phyloP scores from a whole-genome alignment of 2,797 vertebrate species.

The Sebastes hubbsi region DNA sequence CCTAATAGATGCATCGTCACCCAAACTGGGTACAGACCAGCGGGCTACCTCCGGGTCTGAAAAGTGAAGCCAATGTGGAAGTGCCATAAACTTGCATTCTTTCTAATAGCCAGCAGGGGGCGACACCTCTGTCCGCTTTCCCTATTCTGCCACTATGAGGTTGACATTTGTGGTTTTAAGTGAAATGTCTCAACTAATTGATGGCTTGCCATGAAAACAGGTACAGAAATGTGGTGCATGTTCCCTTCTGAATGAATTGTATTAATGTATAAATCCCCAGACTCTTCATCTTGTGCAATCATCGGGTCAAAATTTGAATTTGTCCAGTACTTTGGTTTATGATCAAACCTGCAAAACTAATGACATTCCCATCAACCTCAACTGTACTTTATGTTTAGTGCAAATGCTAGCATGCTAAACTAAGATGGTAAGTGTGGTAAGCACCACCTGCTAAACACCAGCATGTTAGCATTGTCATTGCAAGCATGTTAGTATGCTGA shows the following conservation, averaged over 20 bases:
- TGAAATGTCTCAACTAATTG: too few relatives aligned
- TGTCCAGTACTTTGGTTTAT: too few relatives aligned
- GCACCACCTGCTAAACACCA: not conserved
- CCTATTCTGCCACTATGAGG: not conserved
- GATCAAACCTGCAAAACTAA: not conserved
- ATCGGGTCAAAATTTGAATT: not conserved
- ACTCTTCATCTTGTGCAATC: too few relatives aligned
- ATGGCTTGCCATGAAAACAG: too few relatives aligned
- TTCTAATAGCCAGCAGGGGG: too few relatives aligned
- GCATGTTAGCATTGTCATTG: not conserved
- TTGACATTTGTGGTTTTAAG: not conserved
- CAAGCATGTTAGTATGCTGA: not conserved
- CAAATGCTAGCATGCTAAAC: not conserved
- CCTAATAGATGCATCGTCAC: too few relatives aligned
- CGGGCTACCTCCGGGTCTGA: too few relatives aligned
- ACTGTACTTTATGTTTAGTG: not conserved
- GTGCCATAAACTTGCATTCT: too few relatives aligned
- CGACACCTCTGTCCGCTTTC: too few relatives aligned
- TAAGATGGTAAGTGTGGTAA: not conserved
- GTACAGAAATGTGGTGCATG: not conserved
- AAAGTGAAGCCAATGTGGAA: too few relatives aligned
- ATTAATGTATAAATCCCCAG: too few relatives aligned
- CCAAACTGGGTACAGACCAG: not conserved
- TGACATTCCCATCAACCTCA: not conserved
- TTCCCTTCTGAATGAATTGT: not conserved